phyloP scores from a whole-genome alignment of 2,113 vertebrate genomes.

The Bettongia penicillata region DNA sequence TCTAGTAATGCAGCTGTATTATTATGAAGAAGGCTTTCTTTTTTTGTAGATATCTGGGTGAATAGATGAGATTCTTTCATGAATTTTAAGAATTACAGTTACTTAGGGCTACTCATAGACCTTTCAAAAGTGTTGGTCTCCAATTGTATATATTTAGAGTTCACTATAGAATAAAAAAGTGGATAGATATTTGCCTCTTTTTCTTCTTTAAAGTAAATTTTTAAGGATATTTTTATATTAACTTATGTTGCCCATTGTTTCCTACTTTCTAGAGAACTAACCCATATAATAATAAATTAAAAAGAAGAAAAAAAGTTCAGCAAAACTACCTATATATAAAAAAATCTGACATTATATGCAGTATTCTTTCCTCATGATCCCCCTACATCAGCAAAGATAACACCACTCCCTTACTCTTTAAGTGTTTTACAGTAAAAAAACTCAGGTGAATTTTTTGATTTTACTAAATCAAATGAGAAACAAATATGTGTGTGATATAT shows the following conservation, averaged over 20 bases:
- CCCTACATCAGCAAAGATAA: neutral
- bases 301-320: neutral
- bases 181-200: slow-evolving; percentile 6
- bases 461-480: slow-evolving; percentile 39
- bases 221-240: neutral
- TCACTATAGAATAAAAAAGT: slow-evolving; percentile 39
- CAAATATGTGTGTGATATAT: neutral
- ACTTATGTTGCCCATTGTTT: neutral
- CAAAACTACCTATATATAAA: neutral
- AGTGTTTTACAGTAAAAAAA: neutral
- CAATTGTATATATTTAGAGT: slow-evolving; percentile 32
- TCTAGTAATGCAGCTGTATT: slow-evolving; percentile 14
- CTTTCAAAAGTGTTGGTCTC: no score
- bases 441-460: neutral
- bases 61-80: neutral
- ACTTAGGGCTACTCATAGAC: neutral
- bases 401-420: neutral
- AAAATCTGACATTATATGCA: neutral
- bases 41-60: neutral
- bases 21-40: slow-evolving; percentile 20
- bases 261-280: neutral
- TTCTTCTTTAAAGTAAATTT: slow-evolving; percentile 53
- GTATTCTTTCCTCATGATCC: neutral
- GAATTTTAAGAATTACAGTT: neutral
- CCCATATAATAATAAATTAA: neutral